Conservation (phyloP, 2,888 invertebrate species). For the Epistrophe grossulariae region DNA sequence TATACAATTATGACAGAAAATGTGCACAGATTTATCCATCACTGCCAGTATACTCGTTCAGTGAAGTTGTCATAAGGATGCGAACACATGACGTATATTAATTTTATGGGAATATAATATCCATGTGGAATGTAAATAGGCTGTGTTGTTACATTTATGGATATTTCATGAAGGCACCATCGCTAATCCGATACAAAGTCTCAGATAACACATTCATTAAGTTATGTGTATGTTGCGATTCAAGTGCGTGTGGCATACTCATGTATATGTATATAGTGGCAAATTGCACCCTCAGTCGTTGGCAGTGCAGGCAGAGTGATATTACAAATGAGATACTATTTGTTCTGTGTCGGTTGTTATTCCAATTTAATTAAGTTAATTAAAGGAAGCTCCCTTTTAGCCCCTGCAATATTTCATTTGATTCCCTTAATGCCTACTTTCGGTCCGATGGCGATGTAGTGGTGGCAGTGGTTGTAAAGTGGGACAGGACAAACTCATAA, state of each 20-base stretch:
- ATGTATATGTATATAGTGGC: not conserved
- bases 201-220: constrained; percentile 77
- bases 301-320: not conserved
- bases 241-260: constrained; percentile 47
- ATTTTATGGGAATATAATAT: constrained; percentile 33
- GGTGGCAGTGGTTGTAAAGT: constrained; percentile 33
- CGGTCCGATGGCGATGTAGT: not conserved
- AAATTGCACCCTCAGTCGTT: constrained; percentile 14
- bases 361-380: constrained; percentile 83
- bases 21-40: constrained; percentile 70
- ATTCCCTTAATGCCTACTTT: constrained; percentile 11
- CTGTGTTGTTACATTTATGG: constrained; percentile 34
- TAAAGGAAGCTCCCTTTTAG: constrained; percentile 77
- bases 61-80: constrained; percentile 25
- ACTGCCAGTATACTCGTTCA: no score
- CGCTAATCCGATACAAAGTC: constrained; percentile 76
- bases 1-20: constrained; percentile 50
- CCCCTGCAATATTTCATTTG: not conserved
- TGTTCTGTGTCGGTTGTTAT: constrained; percentile 80
- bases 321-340: constrained; percentile 62
- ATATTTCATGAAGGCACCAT: constrained; percentile 43
- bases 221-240: constrained; percentile 59
- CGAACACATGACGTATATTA: constrained; percentile 53
- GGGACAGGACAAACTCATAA: constrained; percentile 40
- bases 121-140: not conserved